These are phyloP conservation scores for Dolomedes plantarius DNA, from an alignment of 2,888 invertebrate species.

Conservation along the genomic window DNA sequence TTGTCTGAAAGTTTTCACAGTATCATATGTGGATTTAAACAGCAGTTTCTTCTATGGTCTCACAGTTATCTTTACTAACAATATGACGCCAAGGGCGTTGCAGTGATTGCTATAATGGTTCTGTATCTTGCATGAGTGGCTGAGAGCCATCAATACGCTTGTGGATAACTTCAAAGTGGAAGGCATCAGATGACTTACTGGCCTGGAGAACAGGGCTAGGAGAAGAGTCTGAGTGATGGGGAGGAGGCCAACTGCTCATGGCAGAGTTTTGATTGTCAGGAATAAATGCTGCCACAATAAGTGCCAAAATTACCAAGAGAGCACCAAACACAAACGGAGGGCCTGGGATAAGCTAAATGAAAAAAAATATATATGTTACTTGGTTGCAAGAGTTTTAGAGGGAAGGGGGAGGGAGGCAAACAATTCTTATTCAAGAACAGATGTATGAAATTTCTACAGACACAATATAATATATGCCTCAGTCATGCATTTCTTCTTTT, in stretches of 20 bases:
- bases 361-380: not conserved
- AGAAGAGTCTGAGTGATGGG: slow-evolving; percentile 59
- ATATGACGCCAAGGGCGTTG: slow-evolving; percentile 46
- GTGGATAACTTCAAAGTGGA: slow-evolving; percentile 68
- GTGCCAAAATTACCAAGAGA: slow-evolving; percentile 94
- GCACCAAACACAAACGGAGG: slow-evolving; percentile 99
- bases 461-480: too few species aligned
- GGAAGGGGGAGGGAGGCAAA: not conserved
- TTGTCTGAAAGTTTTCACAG: not conserved
- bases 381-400: too few species aligned
- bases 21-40: slow-evolving; percentile 34
- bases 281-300: slow-evolving; percentile 84
- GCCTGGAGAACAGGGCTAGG: slow-evolving; percentile 44
- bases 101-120: slow-evolving; percentile 72
- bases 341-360: slow-evolving; percentile 89
- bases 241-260: slow-evolving; percentile 16
- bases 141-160: slow-evolving; percentile 67
- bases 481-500: too few species aligned
- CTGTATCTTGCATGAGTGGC: slow-evolving; percentile 71
- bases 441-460: too few species aligned
- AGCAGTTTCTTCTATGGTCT: slow-evolving; percentile 56
- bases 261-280: slow-evolving; percentile 74
- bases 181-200: slow-evolving; percentile 52
- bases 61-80: slow-evolving; percentile 28
- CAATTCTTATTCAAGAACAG: too few species aligned